Evolutionary conservation across 2,113 vertebrate species (phyloP), one percentile per base, ranked within the genome.

Genomic region (Neogale vison): DNA sequence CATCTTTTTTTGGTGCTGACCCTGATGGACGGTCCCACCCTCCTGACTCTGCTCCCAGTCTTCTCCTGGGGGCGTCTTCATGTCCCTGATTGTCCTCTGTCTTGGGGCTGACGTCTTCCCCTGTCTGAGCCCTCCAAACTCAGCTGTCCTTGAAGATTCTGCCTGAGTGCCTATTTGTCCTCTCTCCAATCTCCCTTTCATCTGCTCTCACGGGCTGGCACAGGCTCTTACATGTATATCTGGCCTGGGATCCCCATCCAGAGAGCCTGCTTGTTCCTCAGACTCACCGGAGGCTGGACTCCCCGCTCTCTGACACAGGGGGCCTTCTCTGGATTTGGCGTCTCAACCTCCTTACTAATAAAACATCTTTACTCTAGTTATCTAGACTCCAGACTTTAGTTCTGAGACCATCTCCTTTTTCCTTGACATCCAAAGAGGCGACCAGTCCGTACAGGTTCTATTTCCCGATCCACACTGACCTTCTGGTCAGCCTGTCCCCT

Each of bases 91-190:
- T 0, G 1, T 42, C 17, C 6, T 57, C 7, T 57, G 10, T 10
- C 71, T 36, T 45, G 0, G 7, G 31, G 39, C 20, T 45, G n/a
- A 84, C n/a, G 45, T 26, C 86, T 45, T 52, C 36, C 47, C 21
- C 12, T 50, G 6, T 72, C 72, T 2, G 1, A 42, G 57, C n/a
- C 11, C 26, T 95, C 47, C 81, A 79, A 88, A 63, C 57, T 81
- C 55, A 57, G 95, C 31, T 59, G 65, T 85, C 52, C 91, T 59
- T 52, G 67, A 86, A 90, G 88, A 39, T 21, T 55, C 15, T 83
- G 74, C 45, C 85, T 1, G 4, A 67, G 24, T 59, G 17, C 71
- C 12, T 8, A 7, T 13, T 86, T 69, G 82, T n/a, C n/a, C 12
- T 93, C 57, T 65, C 31, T 74, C 76, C 24, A 65, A 14, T 34